A percentile compares a stretch with the other conserved stretches of the same genome.
Evolutionary conservation across 2,797 vertebrate species (phyloP).

Genomic region (Cyclura pinguis): DNA sequence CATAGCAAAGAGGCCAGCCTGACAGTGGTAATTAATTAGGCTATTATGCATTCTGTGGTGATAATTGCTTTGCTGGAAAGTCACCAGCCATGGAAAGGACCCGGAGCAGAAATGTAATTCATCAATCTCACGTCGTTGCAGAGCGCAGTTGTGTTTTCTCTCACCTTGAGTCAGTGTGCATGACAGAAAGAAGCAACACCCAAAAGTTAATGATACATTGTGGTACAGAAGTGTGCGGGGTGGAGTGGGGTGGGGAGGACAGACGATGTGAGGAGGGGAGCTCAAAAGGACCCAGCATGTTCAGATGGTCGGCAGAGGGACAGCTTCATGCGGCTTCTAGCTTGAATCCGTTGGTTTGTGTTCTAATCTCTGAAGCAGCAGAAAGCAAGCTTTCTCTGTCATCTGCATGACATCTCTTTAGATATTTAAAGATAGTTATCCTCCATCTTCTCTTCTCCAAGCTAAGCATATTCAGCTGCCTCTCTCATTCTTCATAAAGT

Average conservation of each 20-base stretch:
- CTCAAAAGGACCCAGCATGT: accelerated
- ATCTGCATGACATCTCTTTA: too few species aligned
- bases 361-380: too few species aligned
- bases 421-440: too few species aligned
- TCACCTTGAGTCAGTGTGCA: conserved; percentile 87
- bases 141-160: conserved; percentile 80
- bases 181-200: conserved; percentile 51
- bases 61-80: conserved; percentile 99
- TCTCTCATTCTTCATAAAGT: too few species aligned
- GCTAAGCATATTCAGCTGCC: too few species aligned
- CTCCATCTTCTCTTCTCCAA: too few species aligned
- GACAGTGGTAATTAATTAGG: conserved; percentile 99
- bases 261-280: accelerated
- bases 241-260: conserved; percentile 22
- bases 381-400: too few species aligned
- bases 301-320: background rate
- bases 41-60: conserved; percentile 98
- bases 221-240: conserved; percentile 19
- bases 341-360: too few species aligned
- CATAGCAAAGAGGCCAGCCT: conserved; percentile 93
- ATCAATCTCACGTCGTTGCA: conserved; percentile 83
- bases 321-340: background rate
- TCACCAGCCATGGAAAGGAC: conserved; percentile 93
- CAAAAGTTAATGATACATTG: conserved; percentile 53
- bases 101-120: conserved; percentile 86